A percentile compares a stretch with the other conserved stretches of the same genome.
These are phyloP conservation scores for Muntiacus reevesi DNA, from an alignment of 2,113 vertebrate genomes.

Conservation along the genomic window DNA sequence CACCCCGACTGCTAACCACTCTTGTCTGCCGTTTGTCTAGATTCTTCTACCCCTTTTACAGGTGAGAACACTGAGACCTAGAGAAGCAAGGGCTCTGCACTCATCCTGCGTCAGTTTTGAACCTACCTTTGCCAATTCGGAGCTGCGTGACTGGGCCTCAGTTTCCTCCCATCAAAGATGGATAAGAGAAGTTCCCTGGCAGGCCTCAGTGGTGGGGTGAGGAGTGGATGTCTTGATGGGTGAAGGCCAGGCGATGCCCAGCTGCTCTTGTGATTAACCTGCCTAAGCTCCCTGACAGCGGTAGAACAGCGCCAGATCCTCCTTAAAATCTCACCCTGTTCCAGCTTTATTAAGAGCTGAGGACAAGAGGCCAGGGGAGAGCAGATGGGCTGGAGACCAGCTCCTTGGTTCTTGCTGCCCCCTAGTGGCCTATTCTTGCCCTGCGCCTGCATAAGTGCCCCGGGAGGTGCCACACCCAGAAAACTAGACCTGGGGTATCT, in stretches of 20 bases:
- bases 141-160: neutral
- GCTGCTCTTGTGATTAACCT: neutral
- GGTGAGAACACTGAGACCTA: neutral
- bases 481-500: neutral
- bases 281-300: neutral
- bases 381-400: neutral
- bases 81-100: neutral
- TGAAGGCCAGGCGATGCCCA: neutral
- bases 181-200: neutral
- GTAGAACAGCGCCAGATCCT: neutral
- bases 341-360: accelerated
- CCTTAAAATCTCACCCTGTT: neutral
- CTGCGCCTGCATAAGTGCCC: neutral
- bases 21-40: accelerated
- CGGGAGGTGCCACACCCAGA: accelerated
- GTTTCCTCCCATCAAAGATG: neutral
- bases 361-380: accelerated
- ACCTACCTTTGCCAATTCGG: neutral
- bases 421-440: neutral
- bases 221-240: neutral
- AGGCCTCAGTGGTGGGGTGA: neutral
- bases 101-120: neutral
- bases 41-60: neutral
- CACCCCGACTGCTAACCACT: neutral
- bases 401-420: conserved; percentile 38